Evolutionary conservation across 30 jellyfish, hydroid and myxozoan genomes (phyloP).

Genomic region (Hydractinia echinata): DNA sequence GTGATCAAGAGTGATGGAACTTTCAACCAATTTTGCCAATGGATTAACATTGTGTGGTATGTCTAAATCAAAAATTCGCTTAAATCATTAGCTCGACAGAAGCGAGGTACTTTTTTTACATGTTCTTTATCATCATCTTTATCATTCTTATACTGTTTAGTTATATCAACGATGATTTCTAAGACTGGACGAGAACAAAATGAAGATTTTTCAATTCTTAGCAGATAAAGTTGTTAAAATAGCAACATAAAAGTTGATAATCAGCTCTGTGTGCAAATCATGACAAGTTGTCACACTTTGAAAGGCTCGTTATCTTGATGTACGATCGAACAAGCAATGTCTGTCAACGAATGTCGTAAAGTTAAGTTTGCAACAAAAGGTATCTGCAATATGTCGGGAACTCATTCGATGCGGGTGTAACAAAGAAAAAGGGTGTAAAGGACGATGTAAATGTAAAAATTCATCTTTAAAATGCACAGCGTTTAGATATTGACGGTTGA

Average conservation of each 20-base stretch:
- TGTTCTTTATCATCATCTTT: slow-evolving; percentile 35
- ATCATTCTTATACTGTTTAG: slow-evolving; percentile 32
- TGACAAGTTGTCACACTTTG: no score
- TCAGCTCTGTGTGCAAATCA: neutral
- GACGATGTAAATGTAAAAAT: neutral
- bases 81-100: neutral
- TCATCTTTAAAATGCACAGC: neutral
- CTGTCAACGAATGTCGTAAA: no score
- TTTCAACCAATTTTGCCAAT: slow-evolving; percentile 10
- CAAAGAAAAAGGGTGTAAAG: neutral
- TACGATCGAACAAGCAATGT: no score
- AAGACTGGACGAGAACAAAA: slow-evolving; percentile 45
- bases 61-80: slow-evolving; percentile 14
- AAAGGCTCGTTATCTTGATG: no score
- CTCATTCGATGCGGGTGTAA: slow-evolving; percentile 8
- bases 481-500: neutral
- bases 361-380: neutral
- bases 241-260: neutral
- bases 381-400: neutral
- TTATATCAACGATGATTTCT: slow-evolving; percentile 58
- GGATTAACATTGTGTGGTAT: slow-evolving; percentile 62
- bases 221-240: slow-evolving; percentile 21
- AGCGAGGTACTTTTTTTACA: slow-evolving; percentile 41
- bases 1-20: neutral
- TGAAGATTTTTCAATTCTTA: slow-evolving; percentile 43